Evolutionary conservation across 2,888 invertebrate genomes (phyloP), one percentile per base, ranked within the genome.

Genomic region (Yponomeuta cagnagella): DNA sequence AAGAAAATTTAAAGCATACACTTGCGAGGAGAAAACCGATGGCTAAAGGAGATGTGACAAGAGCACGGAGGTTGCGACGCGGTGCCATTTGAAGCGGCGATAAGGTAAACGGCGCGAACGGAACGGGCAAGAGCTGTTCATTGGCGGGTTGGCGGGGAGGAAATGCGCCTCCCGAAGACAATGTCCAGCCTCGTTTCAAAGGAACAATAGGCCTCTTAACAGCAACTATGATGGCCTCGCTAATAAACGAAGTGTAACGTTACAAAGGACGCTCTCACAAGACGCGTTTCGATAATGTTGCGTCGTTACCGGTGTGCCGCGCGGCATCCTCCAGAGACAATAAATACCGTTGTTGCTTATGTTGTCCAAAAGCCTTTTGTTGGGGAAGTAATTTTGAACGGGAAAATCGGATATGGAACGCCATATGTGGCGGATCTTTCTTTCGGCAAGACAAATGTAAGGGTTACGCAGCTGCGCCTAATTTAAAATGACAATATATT

Each of bases 161-260:
- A 71, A 69, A 71, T 70, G 63, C 63, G 72, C 23, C 70, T 67
- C 23, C 23, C 58, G 69, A 74, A 73, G 74, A 75, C 73, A 74
- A 74, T 73, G 71, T 73, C 71, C 66, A 71, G 71, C 75, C 72
- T 73, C 73, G 72, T 37, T 23, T 48, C 64, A 65, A 65, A 70
- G 71, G 72, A 73, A 76, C 76, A 76, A 77, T 75, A 72, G 74
- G 72, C 70, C 71, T 73, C 73, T 73, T 74, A 73, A 75, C 73
- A 74, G 72, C 74, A 73, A 75, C 74, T 75, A 74, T 73, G 73
- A 74, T 70, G 72, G 74, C 73, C 72, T 58, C 73, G 72, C 73
- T 58, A 71, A 72, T 70, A 72, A 70, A 72, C 68, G 67, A 33
- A 52, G 70, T 67, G 70, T 70, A 70, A 67, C 52, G 37, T 70